These are phyloP conservation scores for Hemiscyllium ocellatum DNA, from an alignment of 2,113 vertebrate species.

Conservation along the genomic window DNA sequence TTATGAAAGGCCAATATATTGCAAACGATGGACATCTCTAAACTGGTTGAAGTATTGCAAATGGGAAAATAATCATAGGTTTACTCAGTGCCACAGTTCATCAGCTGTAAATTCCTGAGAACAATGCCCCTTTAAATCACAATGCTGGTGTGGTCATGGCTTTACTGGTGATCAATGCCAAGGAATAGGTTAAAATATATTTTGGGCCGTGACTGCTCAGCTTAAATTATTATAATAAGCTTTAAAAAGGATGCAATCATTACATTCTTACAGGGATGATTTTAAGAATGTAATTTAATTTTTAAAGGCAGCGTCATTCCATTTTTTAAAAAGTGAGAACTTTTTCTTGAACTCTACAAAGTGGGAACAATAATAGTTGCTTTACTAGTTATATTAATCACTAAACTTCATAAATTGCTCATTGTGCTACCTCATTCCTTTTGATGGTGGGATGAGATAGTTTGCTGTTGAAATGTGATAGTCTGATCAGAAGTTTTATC, in stretches of 20 bases:
- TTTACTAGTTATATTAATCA: conserved; percentile 20
- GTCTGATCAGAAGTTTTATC: background rate
- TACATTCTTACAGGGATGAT: background rate
- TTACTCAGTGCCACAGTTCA: background rate
- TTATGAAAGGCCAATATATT: background rate
- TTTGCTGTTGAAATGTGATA: background rate
- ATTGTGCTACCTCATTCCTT: background rate
- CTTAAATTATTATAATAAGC: background rate
- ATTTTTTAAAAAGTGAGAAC: background rate
- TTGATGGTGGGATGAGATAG: background rate
- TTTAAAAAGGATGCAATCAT: background rate
- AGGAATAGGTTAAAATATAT: conserved; percentile 3
- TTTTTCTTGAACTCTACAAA: background rate
- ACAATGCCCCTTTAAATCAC: conserved; percentile 36
- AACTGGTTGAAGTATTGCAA: background rate
- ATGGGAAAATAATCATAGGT: background rate
- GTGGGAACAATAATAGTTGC: background rate
- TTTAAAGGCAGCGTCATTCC: background rate
- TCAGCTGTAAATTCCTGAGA: conserved; percentile 25
- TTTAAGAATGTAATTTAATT: conserved; percentile 6
- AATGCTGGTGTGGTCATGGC: background rate
- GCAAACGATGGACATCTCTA: background rate
- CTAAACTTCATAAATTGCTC: background rate
- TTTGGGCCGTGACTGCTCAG: background rate
- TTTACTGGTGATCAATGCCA: background rate